These are phyloP conservation scores for Cydia splendana DNA, from an alignment of 1,140 invertebrate species.

Conservation along the genomic window DNA sequence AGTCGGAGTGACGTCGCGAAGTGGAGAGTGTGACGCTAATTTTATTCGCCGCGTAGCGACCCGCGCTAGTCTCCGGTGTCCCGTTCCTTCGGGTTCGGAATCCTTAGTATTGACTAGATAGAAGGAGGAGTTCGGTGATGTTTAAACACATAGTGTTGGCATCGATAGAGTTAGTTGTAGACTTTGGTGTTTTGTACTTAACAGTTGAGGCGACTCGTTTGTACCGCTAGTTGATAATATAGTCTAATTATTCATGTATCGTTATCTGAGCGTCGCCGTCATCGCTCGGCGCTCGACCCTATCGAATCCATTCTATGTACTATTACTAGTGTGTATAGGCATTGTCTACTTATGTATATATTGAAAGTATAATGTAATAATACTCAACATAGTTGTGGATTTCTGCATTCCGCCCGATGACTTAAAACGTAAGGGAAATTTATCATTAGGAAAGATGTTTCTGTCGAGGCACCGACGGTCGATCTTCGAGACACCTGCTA, in stretches of 20 bases:
- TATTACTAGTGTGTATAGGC: conserved; percentile 53
- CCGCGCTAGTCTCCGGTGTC: conserved; percentile 65
- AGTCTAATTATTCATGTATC: conserved; percentile 56
- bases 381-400: conserved; percentile 79
- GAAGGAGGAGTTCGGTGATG: conserved; percentile 41
- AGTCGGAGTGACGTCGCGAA: conserved; percentile 31
- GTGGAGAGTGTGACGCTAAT: conserved; percentile 10
- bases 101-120: conserved; percentile 54
- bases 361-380: conserved; percentile 64
- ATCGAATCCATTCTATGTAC: conserved; percentile 69
- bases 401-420: conserved; percentile 78
- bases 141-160: conserved; percentile 68
- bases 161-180: conserved; percentile 51
- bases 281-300: conserved; percentile 59
- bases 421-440: conserved; percentile 72
- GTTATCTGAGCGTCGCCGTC: conserved; percentile 60
- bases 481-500: conserved; percentile 50
- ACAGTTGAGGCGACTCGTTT: conserved; percentile 60
- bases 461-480: conserved; percentile 52
- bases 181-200: conserved; percentile 67
- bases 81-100: conserved; percentile 64
- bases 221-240: conserved; percentile 70
- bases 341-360: conserved; percentile 78
- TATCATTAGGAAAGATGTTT: conserved; percentile 65
- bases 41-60: conserved; percentile 37